A percentile compares a stretch with the other conserved stretches of the same genome.
These are phyloP conservation scores for Calameuta idolon DNA, from an alignment of 2,888 invertebrate species.

Conservation along the genomic window DNA sequence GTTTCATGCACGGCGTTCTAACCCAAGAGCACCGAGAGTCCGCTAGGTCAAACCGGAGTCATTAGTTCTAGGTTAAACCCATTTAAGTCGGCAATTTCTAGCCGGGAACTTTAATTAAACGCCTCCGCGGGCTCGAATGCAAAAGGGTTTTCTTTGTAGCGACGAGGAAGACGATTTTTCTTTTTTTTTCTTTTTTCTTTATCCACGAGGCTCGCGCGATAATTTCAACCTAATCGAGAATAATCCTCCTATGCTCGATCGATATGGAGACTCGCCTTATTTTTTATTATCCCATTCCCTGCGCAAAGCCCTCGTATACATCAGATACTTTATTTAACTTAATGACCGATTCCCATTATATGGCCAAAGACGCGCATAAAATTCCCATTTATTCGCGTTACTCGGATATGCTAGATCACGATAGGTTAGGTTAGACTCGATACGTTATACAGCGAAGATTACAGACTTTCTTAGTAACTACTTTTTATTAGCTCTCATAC, in stretches of 20 bases:
- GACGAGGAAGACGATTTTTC: not conserved
- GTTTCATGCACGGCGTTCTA: not conserved
- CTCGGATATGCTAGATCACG: not conserved
- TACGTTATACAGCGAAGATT: not conserved
- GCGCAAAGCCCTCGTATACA: not conserved
- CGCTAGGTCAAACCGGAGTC: constrained; percentile 1
- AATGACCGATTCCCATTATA: not conserved
- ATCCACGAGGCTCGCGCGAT: not conserved
- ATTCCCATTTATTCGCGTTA: not conserved
- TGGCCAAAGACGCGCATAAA: not conserved
- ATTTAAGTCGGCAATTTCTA: constrained; percentile 9
- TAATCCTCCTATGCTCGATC: not conserved
- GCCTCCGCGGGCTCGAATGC: not conserved
- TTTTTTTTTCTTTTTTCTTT: not conserved
- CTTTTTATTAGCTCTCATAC: not conserved
- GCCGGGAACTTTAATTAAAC: constrained; percentile 4
- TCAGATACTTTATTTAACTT: not conserved
- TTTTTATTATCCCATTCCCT: not conserved
- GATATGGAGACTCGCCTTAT: not conserved
- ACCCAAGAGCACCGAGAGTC: not conserved
- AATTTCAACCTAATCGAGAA: not conserved
- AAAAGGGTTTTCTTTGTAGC: not conserved
- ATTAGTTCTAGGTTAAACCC: constrained; percentile 8
- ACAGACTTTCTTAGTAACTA: not conserved
- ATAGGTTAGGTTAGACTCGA: not conserved